A percentile compares a stretch with the other conserved stretches of the same genome.
Evolutionary conservation across 2,888 invertebrate species (phyloP).

Genomic region (Acleris literana): DNA sequence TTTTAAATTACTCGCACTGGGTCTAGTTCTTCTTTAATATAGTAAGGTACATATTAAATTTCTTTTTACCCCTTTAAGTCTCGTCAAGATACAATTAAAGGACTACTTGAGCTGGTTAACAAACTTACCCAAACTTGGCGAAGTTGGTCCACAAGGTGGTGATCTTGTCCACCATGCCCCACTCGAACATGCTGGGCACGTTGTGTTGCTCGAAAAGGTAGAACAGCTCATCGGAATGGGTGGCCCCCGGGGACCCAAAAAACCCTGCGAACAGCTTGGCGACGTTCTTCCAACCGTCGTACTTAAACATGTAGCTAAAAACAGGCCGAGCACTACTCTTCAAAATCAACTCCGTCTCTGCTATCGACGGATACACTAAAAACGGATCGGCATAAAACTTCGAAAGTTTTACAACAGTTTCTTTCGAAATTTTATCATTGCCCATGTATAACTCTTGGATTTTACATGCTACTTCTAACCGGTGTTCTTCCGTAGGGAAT

Average conservation of each 20-base stretch:
- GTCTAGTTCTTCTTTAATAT: too few relatives aligned
- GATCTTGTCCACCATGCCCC: constrained; percentile 36
- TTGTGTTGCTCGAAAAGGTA: constrained; percentile 63
- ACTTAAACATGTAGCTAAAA: constrained; percentile 62
- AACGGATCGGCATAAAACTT: constrained; percentile 57
- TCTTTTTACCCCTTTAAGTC: too few relatives aligned
- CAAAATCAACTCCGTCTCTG: constrained; percentile 59
- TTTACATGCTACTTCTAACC: constrained; percentile 48
- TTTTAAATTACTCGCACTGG: too few relatives aligned
- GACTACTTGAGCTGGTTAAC: too few relatives aligned
- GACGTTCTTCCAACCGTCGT: constrained; percentile 60
- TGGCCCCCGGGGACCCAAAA: constrained; percentile 52
- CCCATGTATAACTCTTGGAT: constrained; percentile 66
- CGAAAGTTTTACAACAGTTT: constrained; percentile 56
- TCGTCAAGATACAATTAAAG: too few relatives aligned
- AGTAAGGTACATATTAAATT: too few relatives aligned
- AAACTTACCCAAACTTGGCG: constrained; percentile 34
- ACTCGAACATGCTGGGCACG: constrained; percentile 54
- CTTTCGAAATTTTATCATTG: constrained; percentile 56
- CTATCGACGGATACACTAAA: constrained; percentile 52
- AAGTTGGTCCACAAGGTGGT: constrained; percentile 40
- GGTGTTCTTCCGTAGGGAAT: constrained; percentile 50
- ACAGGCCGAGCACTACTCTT: constrained; percentile 55
- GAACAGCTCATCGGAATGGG: constrained; percentile 68
- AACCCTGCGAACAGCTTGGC: constrained; percentile 49